phyloP scores from a whole-genome alignment of 2,113 vertebrate genomes.

The Arenaria interpres region DNA sequence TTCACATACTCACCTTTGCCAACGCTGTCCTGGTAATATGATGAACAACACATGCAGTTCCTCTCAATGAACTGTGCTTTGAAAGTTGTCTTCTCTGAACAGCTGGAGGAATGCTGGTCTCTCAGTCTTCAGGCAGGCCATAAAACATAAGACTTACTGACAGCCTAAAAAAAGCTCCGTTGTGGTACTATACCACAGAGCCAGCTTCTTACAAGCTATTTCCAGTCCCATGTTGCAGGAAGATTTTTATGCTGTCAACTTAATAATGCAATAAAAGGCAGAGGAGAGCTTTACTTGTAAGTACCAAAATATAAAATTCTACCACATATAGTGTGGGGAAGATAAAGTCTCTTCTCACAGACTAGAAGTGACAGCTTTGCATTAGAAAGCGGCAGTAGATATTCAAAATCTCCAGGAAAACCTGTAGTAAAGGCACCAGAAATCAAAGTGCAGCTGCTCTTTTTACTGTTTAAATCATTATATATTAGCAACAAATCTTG shows the following conservation, averaged over 20 bases:
- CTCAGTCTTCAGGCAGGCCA: not conserved
- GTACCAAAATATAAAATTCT: constrained; percentile 48
- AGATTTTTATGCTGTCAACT: constrained; percentile 27
- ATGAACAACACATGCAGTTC: not conserved
- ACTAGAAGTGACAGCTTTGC: constrained; percentile 8
- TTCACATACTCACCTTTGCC: not conserved
- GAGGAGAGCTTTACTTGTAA: constrained; percentile 30
- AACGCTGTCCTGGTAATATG: not conserved
- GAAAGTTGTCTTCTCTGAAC: not conserved
- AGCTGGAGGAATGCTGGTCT: not conserved
- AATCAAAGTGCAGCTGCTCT: constrained; percentile 75
- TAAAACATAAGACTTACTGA: not conserved
- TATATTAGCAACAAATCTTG: constrained; percentile 77
- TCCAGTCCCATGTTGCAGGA: not conserved
- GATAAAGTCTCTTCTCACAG: constrained; percentile 23
- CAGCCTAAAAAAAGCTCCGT: not conserved
- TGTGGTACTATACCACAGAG: not conserved
- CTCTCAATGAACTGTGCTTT: not conserved
- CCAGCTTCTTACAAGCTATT: not conserved
- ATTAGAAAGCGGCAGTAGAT: constrained; percentile 33
- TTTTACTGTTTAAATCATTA: constrained; percentile 78
- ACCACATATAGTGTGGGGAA: not conserved
- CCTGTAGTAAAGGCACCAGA: constrained; percentile 57
- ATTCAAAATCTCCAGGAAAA: constrained; percentile 46
- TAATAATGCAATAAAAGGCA: constrained; percentile 57